These are phyloP conservation scores for Speoplatyrhinus poulsoni DNA, from an alignment of 2,113 vertebrate species.

Conservation along the genomic window DNA sequence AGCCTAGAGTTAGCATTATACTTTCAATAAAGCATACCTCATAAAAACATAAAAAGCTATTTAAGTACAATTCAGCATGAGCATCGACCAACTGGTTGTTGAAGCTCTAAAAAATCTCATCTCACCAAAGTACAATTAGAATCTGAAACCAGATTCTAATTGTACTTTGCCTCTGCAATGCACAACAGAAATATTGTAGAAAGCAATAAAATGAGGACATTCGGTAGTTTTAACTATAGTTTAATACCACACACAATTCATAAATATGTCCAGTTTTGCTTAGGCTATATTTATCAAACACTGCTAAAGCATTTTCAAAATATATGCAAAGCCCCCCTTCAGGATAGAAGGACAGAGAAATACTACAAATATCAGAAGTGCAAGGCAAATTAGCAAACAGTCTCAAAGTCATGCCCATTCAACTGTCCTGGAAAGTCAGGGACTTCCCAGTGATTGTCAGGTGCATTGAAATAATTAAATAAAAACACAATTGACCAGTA, in stretches of 20 bases:
- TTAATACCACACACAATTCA: conserved; percentile 61
- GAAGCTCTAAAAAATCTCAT: conserved; percentile 3
- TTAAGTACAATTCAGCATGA: no score
- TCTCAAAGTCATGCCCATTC: background rate
- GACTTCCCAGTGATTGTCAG: conserved; percentile 40
- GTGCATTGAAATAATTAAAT: background rate
- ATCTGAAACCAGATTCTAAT: no score
- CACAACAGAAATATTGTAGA: background rate
- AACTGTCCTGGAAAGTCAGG: conserved; percentile 26
- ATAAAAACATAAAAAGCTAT: background rate
- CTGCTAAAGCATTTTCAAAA: conserved; percentile 2
- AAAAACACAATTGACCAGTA: background rate
- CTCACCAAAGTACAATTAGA: conserved; percentile 33
- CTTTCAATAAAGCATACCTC: background rate
- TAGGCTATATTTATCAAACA: conserved; percentile 22
- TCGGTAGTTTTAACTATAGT: conserved; percentile 31
- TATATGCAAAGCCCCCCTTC: background rate
- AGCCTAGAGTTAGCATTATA: background rate
- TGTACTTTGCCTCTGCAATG: no score
- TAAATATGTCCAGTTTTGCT: conserved; percentile 48
- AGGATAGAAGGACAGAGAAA: background rate
- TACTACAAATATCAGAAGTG: conserved; percentile 13
- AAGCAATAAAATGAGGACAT: background rate
- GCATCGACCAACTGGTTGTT: no score
- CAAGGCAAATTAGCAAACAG: conserved; percentile 14